Evolutionary conservation across 2,113 vertebrate genomes (phyloP), one percentile per base, ranked within the genome.

Genomic region (Archocentrus centrarchus): DNA sequence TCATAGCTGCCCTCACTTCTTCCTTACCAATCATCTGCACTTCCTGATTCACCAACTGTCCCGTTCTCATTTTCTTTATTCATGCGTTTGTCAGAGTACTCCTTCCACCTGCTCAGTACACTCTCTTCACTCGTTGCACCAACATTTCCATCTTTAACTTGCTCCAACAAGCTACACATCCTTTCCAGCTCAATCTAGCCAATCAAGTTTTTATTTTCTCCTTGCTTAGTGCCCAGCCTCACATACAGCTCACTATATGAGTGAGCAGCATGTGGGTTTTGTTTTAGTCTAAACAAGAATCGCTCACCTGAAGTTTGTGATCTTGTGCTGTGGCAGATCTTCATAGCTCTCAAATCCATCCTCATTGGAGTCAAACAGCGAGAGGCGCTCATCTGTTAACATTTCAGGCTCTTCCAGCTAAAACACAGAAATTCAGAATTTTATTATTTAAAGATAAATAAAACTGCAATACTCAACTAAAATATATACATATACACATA

Each of bases 331-430:
- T 0, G 98, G 98, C 5, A 98, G 93, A 27, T 98, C 97, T 32
- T 99, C 98, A 2, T 99, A 99, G 92, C 97, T 98, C 94, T 99
- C 98, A 75, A 99, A 99, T 0, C 97, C 98, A 13, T 98, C 97
- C 32, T 97, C 97, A 2, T 98, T 99, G 1, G 97, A 94, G 4
- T 99, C 98, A 1, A 98, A 99, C 63, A 99, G 93, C 22, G 98
- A 99, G 62, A 99, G 80, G 2, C 97, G 96, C 82, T 99, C 98
- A 1, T 97, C 97, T 0, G 97, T 98, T 87, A 99, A 91, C 97
- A 99, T 97, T 83, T 98, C 97, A 0, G 97, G 97, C 75, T 99
- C 98, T 3, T 99, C 98, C 89, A 99, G 92, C 98, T 99, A 86
- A 61, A 61, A 75, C 5, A 37, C 27, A 3, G 17, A 32, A 35